phyloP scores from a whole-genome alignment of 2,888 invertebrate genomes.

The Nasonovia ribisnigri region DNA sequence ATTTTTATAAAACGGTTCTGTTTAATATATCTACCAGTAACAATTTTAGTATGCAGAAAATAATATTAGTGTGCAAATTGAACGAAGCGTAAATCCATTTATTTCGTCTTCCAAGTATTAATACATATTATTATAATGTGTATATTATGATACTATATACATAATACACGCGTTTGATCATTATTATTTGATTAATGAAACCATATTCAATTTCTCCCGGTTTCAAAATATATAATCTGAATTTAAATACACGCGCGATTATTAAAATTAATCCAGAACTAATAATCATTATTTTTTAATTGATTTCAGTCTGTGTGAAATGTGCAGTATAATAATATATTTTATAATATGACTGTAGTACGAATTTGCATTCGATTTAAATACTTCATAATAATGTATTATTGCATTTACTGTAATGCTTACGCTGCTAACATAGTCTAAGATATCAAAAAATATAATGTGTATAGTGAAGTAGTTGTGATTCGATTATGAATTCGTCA shows the following conservation, averaged over 20 bases:
- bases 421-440: not conserved
- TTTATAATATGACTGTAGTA: not conserved
- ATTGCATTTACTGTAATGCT: not conserved
- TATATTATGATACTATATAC: not conserved
- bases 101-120: not conserved
- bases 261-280: not conserved
- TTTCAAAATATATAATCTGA: not conserved
- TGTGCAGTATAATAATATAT: not conserved
- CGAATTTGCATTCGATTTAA: not conserved
- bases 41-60: not conserved
- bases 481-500: no score
- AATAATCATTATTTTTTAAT: conserved; percentile 25
- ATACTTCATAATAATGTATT: not conserved
- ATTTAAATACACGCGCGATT: not conserved
- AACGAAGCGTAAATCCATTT: not conserved
- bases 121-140: not conserved
- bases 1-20: not conserved
- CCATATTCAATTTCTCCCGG: not conserved
- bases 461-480: not conserved
- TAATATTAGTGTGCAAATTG: not conserved
- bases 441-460: not conserved
- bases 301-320: not conserved
- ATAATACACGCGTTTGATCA: not conserved
- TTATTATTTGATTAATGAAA: conserved; percentile 22
- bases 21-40: not conserved